Percentiles rank a stretch among this genome's conserved stretches.
phyloP scores from a whole-genome alignment of 1,140 invertebrate genomes.

The Zaprionus camerounensis region DNA sequence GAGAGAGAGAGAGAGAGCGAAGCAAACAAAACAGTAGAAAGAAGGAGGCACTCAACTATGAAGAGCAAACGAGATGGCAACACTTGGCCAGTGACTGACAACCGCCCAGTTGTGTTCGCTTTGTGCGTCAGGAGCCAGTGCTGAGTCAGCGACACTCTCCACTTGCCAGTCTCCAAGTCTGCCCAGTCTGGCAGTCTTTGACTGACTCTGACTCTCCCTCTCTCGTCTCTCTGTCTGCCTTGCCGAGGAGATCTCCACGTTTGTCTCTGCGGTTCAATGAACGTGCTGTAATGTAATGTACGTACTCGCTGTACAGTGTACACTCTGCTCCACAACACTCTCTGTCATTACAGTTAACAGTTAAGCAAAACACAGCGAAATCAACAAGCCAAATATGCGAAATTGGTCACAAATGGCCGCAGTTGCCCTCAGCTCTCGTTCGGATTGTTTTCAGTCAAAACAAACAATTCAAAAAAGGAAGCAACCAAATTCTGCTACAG shows the following conservation, averaged over 20 bases:
- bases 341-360: conserved; percentile 77
- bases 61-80: background rate
- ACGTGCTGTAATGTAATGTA: conserved; percentile 68
- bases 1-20: conserved; percentile 9
- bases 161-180: conserved; percentile 14
- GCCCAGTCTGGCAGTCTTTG: conserved; percentile 19
- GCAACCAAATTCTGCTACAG: conserved; percentile 13
- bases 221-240: background rate
- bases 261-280: conserved; percentile 63
- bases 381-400: conserved; percentile 50
- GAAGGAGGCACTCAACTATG: background rate
- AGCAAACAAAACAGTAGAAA: conserved; percentile 50
- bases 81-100: conserved; percentile 1
- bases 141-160: conserved; percentile 41
- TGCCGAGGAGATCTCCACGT: conserved; percentile 51
- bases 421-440: conserved; percentile 13
- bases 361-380: conserved; percentile 65
- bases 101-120: background rate
- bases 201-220: conserved; percentile 7
- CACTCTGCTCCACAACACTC: conserved; percentile 11
- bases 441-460: background rate
- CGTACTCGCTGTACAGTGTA: conserved; percentile 9
- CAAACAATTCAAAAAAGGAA: conserved; percentile 62
- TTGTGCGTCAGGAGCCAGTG: conserved; percentile 49
- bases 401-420: conserved; percentile 49